Conservation (phyloP, 2,113 vertebrate species). For the Miniopterus natalensis region DNA sequence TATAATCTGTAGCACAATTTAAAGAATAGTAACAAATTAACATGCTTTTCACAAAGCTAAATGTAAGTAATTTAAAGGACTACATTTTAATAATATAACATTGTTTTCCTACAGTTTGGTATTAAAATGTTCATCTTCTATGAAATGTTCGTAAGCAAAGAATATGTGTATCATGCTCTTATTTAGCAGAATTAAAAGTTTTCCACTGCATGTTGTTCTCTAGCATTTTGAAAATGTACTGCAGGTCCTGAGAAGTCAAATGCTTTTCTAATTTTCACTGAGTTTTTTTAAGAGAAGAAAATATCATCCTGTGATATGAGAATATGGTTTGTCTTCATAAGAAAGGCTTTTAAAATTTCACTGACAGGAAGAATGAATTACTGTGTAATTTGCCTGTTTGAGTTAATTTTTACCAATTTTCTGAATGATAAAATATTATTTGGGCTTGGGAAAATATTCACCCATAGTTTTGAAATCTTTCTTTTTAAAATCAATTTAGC, state of each 20-base stretch:
- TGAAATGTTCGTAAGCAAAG: neutral
- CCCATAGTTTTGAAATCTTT: slow-evolving; percentile 49
- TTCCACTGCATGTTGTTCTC: neutral
- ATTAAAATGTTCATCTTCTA: slow-evolving; percentile 15
- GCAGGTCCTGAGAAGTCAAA: slow-evolving; percentile 13
- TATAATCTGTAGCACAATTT: neutral
- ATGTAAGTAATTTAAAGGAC: slow-evolving; percentile 51
- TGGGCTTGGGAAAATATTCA: neutral
- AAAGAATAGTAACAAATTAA: neutral
- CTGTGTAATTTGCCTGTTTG: slow-evolving; percentile 69
- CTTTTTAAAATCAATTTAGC: slow-evolving; percentile 50
- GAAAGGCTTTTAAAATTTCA: slow-evolving; percentile 60
- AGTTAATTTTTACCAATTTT: slow-evolving; percentile 66
- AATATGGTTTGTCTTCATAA: slow-evolving; percentile 63
- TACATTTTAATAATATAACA: slow-evolving; percentile 9
- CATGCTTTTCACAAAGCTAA: slow-evolving; percentile 13
- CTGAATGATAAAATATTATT: slow-evolving; percentile 69
- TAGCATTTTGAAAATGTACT: slow-evolving; percentile 47
- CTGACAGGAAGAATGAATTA: slow-evolving; percentile 66
- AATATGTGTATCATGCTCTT: neutral
- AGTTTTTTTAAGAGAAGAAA: slow-evolving; percentile 50
- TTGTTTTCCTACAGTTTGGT: neutral
- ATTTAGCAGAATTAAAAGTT: neutral
- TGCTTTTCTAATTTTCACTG: slow-evolving; percentile 64
- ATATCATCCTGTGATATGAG: slow-evolving; percentile 58